Evolutionary conservation across 2,888 invertebrate genomes (phyloP).

Genomic region (Caenorhabditis sinica): DNA sequence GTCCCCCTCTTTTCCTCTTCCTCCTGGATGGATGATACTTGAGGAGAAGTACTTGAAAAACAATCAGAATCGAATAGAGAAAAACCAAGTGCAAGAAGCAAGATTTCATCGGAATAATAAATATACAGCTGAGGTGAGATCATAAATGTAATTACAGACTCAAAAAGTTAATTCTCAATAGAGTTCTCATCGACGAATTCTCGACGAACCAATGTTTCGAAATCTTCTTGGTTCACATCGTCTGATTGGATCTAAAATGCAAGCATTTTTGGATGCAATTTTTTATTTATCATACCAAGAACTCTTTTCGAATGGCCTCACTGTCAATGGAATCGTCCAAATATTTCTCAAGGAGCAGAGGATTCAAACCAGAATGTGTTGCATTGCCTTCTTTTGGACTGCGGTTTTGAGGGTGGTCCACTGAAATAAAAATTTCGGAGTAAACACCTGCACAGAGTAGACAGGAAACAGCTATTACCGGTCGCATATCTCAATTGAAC

Average conservation of each 20-base stretch:
- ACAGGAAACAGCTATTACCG: too few relatives aligned
- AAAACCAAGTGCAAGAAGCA: constrained; percentile 19
- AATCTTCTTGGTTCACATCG: constrained; percentile 44
- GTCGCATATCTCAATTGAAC: constrained; percentile 62
- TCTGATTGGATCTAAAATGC: constrained; percentile 43
- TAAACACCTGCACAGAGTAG: too few relatives aligned
- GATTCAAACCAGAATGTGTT: neutral
- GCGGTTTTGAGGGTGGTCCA: constrained; percentile 41
- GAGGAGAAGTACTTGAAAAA: constrained; percentile 48
- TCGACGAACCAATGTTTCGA: constrained; percentile 41
- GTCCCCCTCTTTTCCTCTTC: neutral
- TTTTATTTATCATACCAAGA: constrained; percentile 12
- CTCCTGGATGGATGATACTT: constrained; percentile 21
- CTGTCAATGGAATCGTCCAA: constrained; percentile 43
- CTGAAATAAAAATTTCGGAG: too few relatives aligned
- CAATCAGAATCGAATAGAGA: constrained; percentile 27
- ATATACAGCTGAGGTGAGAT: neutral
- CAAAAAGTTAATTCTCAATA: neutral
- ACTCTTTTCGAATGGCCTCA: constrained; percentile 49
- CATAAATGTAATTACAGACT: neutral
- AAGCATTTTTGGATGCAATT: neutral
- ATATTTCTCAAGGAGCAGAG: constrained; percentile 47
- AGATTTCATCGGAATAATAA: neutral
- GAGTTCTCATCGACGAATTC: constrained; percentile 39
- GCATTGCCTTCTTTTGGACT: constrained; percentile 38